A percentile compares a stretch with the other conserved stretches of the same genome.
These are phyloP conservation scores for Leptinotarsa tumamoca DNA, from an alignment of 2,888 invertebrate species.

Conservation along the genomic window DNA sequence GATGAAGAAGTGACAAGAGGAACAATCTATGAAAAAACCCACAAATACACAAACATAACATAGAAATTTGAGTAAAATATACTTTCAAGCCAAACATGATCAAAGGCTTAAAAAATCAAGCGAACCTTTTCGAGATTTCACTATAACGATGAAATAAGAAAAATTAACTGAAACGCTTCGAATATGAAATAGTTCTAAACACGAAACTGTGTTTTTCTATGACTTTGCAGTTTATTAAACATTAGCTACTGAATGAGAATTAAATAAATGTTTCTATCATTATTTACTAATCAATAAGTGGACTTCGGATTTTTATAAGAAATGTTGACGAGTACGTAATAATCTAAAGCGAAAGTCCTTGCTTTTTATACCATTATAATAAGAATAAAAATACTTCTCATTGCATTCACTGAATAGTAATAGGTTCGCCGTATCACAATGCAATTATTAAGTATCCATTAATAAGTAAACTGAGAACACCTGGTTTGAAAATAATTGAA, in stretches of 20 bases:
- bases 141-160: too few relatives aligned
- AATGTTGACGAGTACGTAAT: slow-evolving; percentile 33
- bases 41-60: too few relatives aligned
- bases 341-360: slow-evolving; percentile 28
- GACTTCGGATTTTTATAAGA: slow-evolving; percentile 43
- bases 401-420: slow-evolving; percentile 43
- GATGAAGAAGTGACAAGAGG: too few relatives aligned
- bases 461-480: slow-evolving; percentile 3
- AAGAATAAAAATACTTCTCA: slow-evolving; percentile 35
- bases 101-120: too few relatives aligned
- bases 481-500: not conserved
- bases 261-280: slow-evolving; percentile 14
- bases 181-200: too few relatives aligned
- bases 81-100: too few relatives aligned
- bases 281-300: slow-evolving; percentile 32
- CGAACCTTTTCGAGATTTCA: too few relatives aligned
- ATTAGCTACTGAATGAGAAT: not conserved
- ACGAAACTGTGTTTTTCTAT: not conserved
- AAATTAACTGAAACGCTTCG: too few relatives aligned
- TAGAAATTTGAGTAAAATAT: too few relatives aligned
- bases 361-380: slow-evolving; percentile 32
- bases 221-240: not conserved
- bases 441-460: slow-evolving; percentile 14
- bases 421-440: slow-evolving; percentile 15
- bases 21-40: too few relatives aligned